These are phyloP conservation scores for Enteromius trimaculatus DNA, from an alignment of 2,797 vertebrate species.

Conservation along the genomic window DNA sequence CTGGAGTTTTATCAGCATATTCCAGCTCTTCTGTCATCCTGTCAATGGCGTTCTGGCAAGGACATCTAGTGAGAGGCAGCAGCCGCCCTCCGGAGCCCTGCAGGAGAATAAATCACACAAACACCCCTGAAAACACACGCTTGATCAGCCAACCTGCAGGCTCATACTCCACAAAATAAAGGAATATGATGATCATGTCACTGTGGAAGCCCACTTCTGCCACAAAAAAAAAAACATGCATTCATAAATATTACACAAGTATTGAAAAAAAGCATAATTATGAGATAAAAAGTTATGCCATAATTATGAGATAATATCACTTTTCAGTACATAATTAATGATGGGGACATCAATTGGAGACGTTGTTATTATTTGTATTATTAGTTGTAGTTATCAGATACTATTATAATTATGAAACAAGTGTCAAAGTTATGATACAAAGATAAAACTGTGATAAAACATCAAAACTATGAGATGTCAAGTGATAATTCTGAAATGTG, in stretches of 20 bases:
- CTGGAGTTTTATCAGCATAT: slow-evolving; percentile 80
- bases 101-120: slow-evolving; percentile 75
- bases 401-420: background rate
- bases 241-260: background rate
- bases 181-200: slow-evolving; percentile 5
- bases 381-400: background rate
- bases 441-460: background rate
- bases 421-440: background rate
- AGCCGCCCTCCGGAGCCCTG: slow-evolving; percentile 72
- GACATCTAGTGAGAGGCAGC: slow-evolving; percentile 77
- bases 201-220: background rate
- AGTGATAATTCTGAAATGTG: background rate
- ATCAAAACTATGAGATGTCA: background rate
- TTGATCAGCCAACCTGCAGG: slow-evolving; percentile 42
- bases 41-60: slow-evolving; percentile 80
- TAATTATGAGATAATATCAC: background rate
- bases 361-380: too few species aligned
- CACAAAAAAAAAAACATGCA: background rate
- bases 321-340: background rate
- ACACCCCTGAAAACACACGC: slow-evolving; percentile 67
- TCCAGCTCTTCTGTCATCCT: slow-evolving; percentile 80
- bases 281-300: too few species aligned
- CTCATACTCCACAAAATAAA: background rate
- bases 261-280: background rate
- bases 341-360: background rate